phyloP scores from a whole-genome alignment of 1,140 invertebrate genomes.

The Bathynomus jamesi region DNA sequence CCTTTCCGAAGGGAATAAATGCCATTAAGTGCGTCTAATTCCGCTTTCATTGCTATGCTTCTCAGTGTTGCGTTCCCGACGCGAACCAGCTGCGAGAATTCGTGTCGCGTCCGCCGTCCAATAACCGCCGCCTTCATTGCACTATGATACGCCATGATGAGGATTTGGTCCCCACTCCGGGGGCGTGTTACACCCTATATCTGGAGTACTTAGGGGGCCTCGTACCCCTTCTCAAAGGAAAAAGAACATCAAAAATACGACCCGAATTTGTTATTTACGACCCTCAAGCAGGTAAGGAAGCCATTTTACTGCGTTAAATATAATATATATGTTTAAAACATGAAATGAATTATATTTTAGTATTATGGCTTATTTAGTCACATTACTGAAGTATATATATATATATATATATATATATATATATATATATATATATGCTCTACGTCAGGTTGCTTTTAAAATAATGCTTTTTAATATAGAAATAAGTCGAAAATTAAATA shows the following conservation, averaged over 20 bases:
- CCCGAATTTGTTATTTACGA: conserved; percentile 98
- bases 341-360: no score
- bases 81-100: conserved; percentile 77
- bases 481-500: no score
- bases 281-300: conserved; percentile 65
- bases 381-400: not conserved
- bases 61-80: conserved; percentile 92
- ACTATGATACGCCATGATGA: conserved; percentile 85
- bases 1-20: no score
- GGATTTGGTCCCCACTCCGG: conserved; percentile 46
- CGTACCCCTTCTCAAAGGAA: conserved; percentile 90
- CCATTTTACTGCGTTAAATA: no score
- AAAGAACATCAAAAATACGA: conserved; percentile 88
- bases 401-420: conserved; percentile 11
- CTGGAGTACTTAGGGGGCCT: conserved; percentile 92
- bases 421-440: conserved; percentile 6
- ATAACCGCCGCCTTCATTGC: conserved; percentile 78
- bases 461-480: not conserved
- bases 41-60: no score
- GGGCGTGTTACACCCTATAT: conserved; percentile 88
- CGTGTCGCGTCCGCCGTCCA: conserved; percentile 79
- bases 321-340: no score
- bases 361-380: no score
- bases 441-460: not conserved
- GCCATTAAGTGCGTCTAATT: no score